These are phyloP conservation scores for Oegoconia quadripuncta DNA, from an alignment of 2,888 invertebrate genomes.

Conservation along the genomic window DNA sequence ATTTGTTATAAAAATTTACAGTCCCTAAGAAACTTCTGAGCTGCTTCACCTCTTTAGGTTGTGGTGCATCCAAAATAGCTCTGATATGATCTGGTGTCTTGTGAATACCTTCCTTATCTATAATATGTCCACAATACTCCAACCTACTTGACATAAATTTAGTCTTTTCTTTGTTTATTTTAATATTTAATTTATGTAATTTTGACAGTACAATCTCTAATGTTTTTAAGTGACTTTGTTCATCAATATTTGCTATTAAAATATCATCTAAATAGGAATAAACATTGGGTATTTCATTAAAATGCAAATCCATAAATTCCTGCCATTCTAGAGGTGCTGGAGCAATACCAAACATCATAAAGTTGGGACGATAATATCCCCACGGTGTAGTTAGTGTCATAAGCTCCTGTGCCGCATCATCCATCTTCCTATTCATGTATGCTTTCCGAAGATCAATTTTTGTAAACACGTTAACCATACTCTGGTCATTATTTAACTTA, in stretches of 20 bases:
- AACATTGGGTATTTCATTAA: slow-evolving; percentile 23
- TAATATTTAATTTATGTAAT: too few relatives aligned
- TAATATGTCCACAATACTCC: slow-evolving; percentile 7
- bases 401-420: neutral
- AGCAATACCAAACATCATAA: slow-evolving; percentile 32
- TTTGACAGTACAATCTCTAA: too few relatives aligned
- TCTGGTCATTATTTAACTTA: neutral
- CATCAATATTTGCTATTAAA: slow-evolving; percentile 8
- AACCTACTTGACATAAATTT: neutral
- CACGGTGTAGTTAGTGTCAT: slow-evolving; percentile 16
- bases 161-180: slow-evolving; percentile 3
- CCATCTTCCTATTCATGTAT: too few relatives aligned
- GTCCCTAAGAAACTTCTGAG: slow-evolving; percentile 1
- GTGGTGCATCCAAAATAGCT: neutral
- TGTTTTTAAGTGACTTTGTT: slow-evolving; percentile 3
- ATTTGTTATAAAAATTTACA: slow-evolving; percentile 4
- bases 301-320: slow-evolving; percentile 31
- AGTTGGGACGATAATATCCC: slow-evolving; percentile 27
- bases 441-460: neutral
- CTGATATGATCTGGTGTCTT: slow-evolving; percentile 5
- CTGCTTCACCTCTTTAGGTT: slow-evolving; percentile 1
- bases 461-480: neutral
- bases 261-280: slow-evolving; percentile 35
- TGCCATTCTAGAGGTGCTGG: slow-evolving; percentile 29
- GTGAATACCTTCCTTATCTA: slow-evolving; percentile 4